Base-by-base conservation (phyloP, 2,888 invertebrate genomes). In the Xanthia togata region DNA sequence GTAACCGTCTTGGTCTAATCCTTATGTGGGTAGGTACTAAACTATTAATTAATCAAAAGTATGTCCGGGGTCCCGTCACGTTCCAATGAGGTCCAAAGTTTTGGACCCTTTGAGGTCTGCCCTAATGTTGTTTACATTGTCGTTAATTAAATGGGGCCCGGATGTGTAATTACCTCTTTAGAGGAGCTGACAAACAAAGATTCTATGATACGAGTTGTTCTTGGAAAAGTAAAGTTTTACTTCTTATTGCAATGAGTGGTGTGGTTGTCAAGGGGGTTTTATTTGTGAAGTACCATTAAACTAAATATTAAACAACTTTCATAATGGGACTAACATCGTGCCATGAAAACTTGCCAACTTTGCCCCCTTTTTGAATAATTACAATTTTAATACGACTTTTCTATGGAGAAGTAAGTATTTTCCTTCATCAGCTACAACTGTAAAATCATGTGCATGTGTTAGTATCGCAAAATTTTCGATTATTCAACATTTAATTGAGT, bases 111-210 rank as follows among this genome's bases (percentile, higher is more conserved):
- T 93, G 93, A 89, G 93, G 94, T 88, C 84, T 82, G 86, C 88
- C 89, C 90, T 93, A 93, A 94, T 94, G 93, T 92, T 94, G 93
- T 93, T 94, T 94, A 93, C 93, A 92, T 90, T 91, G 91, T 89
- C 91, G 91, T 92, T 93, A 92, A 93, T 93, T 94, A 92, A 93
- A 93, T 91, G 88, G 89, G 92, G 89, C 90, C 88, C 89, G 83
- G 87, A 82, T 88, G 90, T 88, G 85, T 87, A 89, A 91, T 92
- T 92, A 92, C 87, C 89, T 88, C 82, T 86, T 85, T 79, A 82
- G 65, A 79, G 63, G 31, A 84, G 68, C 76, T 78, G 73, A 78
- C 80, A 79, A 79, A 87, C 88, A 88, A 88, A 86, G 84, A 80
- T 76, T 73, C 60, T 70, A 80, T 57, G 64, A 83, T 67, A 73